These are phyloP conservation scores for Temnothorax curvispinosus DNA, from an alignment of 1,140 invertebrate species.

Conservation along the genomic window DNA sequence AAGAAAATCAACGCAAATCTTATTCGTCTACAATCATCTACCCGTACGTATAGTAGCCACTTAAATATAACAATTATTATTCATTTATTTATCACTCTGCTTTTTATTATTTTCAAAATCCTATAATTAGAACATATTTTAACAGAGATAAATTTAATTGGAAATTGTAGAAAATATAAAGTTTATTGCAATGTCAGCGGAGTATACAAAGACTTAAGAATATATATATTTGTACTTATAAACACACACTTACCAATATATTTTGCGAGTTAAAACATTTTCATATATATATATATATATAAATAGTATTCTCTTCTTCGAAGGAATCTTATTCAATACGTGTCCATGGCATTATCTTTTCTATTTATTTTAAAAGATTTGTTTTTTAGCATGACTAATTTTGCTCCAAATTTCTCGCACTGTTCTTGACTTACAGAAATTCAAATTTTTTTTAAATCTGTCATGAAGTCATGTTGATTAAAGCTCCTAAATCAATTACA, in stretches of 20 bases:
- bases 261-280: slow-evolving; percentile 9
- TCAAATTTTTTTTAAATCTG: background rate
- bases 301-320: background rate
- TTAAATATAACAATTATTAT: slow-evolving; percentile 3
- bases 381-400: background rate
- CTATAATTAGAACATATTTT: background rate
- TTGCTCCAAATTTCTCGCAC: slow-evolving; percentile 46
- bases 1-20: background rate
- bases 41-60: background rate
- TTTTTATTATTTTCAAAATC: background rate
- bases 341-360: background rate
- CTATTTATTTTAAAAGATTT: background rate
- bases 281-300: background rate
- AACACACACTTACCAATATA: background rate
- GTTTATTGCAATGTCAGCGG: slow-evolving; percentile 33
- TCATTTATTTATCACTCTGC: background rate
- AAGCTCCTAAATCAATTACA: too few relatives aligned
- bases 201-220: slow-evolving; percentile 36
- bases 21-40: background rate
- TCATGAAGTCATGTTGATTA: background rate
- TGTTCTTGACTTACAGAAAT: slow-evolving; percentile 32
- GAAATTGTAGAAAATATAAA: slow-evolving; percentile 12
- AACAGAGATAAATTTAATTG: background rate
- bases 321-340: background rate
- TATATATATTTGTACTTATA: slow-evolving; percentile 33